Evolutionary conservation across 2,797 vertebrate genomes (phyloP).

Genomic region (Lutjanus argentimaculatus): DNA sequence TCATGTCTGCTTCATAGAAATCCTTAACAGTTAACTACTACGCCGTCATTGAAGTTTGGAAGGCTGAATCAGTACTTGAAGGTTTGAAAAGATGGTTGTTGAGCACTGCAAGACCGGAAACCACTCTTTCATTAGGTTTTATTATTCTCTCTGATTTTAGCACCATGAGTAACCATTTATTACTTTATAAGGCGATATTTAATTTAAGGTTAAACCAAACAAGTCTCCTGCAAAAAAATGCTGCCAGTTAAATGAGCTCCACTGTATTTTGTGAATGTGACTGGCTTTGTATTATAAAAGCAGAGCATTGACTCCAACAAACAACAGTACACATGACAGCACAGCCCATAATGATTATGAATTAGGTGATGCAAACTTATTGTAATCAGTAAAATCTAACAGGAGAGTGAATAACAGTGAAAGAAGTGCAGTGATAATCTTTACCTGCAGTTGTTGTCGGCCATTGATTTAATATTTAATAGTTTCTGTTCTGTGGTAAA

Average conservation of each 20-base stretch:
- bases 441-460: background rate
- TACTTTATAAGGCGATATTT: background rate
- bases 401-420: background rate
- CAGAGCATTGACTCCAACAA: background rate
- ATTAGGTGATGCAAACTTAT: background rate
- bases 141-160: background rate
- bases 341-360: background rate
- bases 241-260: background rate
- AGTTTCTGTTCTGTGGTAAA: slow-evolving; percentile 27
- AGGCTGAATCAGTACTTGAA: too few relatives aligned
- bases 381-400: background rate
- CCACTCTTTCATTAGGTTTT: background rate
- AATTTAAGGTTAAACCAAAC: slow-evolving; percentile 7
- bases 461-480: slow-evolving; percentile 20
- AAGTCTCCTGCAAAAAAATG: background rate
- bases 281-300: background rate
- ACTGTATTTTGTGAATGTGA: background rate
- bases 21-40: too few relatives aligned
- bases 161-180: background rate
- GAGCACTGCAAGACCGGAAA: too few relatives aligned
- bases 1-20: too few relatives aligned
- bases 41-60: too few relatives aligned
- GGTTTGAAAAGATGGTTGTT: too few relatives aligned
- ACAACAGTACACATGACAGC: background rate
- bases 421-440: slow-evolving; percentile 16